These are phyloP conservation scores for Drosophila macrospina DNA, from an alignment of 2,888 invertebrate species.

Conservation along the genomic window DNA sequence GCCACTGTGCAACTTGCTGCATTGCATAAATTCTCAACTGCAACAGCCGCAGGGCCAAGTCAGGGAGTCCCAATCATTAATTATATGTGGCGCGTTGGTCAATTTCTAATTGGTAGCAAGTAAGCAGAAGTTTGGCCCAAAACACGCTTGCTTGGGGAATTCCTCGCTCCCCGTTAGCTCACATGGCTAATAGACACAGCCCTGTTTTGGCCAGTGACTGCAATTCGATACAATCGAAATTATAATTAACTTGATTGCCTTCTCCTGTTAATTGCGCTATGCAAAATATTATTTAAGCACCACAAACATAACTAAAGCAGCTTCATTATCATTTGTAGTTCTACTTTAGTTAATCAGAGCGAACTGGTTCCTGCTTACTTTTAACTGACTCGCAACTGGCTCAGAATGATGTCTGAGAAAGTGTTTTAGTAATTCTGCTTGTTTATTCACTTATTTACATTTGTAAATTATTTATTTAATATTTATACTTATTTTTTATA, in stretches of 20 bases:
- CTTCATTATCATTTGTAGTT: neutral
- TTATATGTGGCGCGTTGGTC: constrained; percentile 60
- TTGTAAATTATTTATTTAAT: too few species aligned
- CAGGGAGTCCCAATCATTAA: constrained; percentile 63
- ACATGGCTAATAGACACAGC: constrained; percentile 26
- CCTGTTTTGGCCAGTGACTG: neutral
- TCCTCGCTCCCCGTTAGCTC: constrained; percentile 13
- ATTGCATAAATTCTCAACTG: constrained; percentile 68
- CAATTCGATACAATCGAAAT: constrained; percentile 21
- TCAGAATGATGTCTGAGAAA: too few species aligned
- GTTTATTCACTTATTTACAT: too few species aligned
- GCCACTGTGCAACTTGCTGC: constrained; percentile 53
- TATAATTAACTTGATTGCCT: constrained; percentile 46
- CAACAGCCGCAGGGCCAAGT: constrained; percentile 22
- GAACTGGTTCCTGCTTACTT: too few species aligned
- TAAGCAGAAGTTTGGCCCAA: constrained; percentile 22
- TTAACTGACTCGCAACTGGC: too few species aligned
- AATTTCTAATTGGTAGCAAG: constrained; percentile 38
- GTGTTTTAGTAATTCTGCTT: too few species aligned
- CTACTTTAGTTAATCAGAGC: neutral
- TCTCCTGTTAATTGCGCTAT: constrained; percentile 17
- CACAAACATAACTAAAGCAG: neutral
- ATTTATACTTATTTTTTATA: too few species aligned
- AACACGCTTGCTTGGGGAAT: constrained; percentile 40
- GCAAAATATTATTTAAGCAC: constrained; percentile 20